phyloP scores from a whole-genome alignment of 2,113 vertebrate species.

The Oceanodroma tethys region DNA sequence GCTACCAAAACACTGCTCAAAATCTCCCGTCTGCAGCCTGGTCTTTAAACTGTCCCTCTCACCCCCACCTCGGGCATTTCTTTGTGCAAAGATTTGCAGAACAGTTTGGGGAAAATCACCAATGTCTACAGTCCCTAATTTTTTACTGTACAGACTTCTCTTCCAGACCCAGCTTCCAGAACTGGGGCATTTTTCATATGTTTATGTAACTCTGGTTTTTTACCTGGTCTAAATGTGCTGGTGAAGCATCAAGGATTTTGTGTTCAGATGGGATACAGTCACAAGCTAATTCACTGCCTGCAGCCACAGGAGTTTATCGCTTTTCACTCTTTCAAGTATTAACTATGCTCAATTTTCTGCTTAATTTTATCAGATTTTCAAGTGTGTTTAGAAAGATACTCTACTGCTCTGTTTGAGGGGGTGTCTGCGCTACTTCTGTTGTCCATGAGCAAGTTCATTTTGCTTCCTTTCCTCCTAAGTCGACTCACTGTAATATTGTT shows the following conservation, averaged over 20 bases:
- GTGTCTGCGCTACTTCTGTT: not conserved
- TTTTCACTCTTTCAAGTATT: not conserved
- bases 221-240: not conserved
- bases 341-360: not conserved
- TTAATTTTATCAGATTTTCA: slow-evolving; percentile 12
- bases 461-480: not conserved
- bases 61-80: not conserved
- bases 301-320: not conserved
- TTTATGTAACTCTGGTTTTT: not conserved
- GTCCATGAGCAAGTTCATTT: not conserved
- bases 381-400: not conserved
- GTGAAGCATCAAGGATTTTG: not conserved
- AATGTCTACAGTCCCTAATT: not conserved
- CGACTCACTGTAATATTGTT: not conserved
- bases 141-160: not conserved
- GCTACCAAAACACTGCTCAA: not conserved
- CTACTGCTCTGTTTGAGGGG: not conserved
- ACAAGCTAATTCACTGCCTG: not conserved
- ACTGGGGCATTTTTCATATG: not conserved
- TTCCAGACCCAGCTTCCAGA: not conserved
- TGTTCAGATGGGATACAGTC: not conserved
- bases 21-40: not conserved
- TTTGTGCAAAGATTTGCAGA: not conserved
- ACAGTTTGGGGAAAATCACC: not conserved
- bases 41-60: not conserved